Evolutionary conservation across 2,113 vertebrate genomes (phyloP).

Genomic region (Oryctolagus cuniculus): mOryCun1.1 NC_091432.1:50394001-50394500

Average conservation of each 20-base stretch:
- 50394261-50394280: not conserved
- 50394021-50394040: not conserved
- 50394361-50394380: not conserved
- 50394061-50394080: not conserved
- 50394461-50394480: not conserved
- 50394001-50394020: too few relatives aligned
- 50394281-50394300: not conserved
- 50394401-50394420: not conserved
- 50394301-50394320: not conserved
- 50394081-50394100: constrained; percentile 30
- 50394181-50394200: not conserved
- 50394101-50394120: constrained; percentile 1
- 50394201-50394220: not conserved
- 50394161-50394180: not conserved
- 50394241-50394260: not conserved
- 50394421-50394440: rapidly evolving
- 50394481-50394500: not conserved
- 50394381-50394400: not conserved
- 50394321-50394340: not conserved
- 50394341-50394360: not conserved
- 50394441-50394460: not conserved
- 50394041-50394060: not conserved
- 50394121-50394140: not conserved
- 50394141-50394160: not conserved
- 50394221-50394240: too few relatives aligned